These are phyloP conservation scores for Eucriotettix oculatus DNA, from an alignment of 2,888 invertebrate species.

Conservation along the genomic window DNA sequence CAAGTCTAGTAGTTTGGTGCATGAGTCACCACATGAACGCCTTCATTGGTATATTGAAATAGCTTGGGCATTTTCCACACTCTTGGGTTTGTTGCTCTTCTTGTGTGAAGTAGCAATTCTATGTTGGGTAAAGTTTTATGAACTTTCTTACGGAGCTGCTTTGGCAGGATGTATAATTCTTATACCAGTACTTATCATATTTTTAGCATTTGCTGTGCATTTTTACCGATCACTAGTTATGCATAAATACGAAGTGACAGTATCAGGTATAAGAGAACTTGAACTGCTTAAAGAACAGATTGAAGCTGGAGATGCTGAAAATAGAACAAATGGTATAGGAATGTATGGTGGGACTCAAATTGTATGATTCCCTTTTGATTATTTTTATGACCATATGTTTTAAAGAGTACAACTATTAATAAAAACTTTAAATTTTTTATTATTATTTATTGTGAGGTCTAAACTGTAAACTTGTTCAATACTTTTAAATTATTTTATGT, in stretches of 20 bases:
- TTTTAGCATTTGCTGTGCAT: conserved; percentile 84
- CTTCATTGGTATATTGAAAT: conserved; percentile 91
- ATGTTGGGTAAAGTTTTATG: conserved; percentile 94
- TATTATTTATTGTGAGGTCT: too few relatives aligned
- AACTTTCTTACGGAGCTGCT: conserved; percentile 62
- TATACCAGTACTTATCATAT: conserved; percentile 81
- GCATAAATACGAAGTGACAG: conserved; percentile 80
- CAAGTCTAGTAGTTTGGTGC: conserved; percentile 50
- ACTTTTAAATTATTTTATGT: too few relatives aligned
- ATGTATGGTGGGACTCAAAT: not conserved
- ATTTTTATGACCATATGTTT: too few relatives aligned
- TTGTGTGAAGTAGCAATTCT: conserved; percentile 88
- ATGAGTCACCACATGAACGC: conserved; percentile 76
- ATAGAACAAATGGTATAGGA: conserved; percentile 21
- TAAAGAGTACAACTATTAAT: too few relatives aligned
- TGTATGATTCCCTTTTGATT: not conserved
- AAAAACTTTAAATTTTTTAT: too few relatives aligned
- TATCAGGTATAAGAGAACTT: conserved; percentile 69
- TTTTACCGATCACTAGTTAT: conserved; percentile 87
- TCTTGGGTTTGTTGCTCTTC: conserved; percentile 83
- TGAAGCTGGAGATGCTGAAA: conserved; percentile 52
- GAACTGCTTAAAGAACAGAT: conserved; percentile 74
- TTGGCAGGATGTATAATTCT: conserved; percentile 82
- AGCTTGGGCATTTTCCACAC: conserved; percentile 94
- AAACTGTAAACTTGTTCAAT: too few relatives aligned